These are phyloP conservation scores for Ciconia nigra DNA, from an alignment of 2,797 vertebrate genomes.

Conservation along the genomic window DNA sequence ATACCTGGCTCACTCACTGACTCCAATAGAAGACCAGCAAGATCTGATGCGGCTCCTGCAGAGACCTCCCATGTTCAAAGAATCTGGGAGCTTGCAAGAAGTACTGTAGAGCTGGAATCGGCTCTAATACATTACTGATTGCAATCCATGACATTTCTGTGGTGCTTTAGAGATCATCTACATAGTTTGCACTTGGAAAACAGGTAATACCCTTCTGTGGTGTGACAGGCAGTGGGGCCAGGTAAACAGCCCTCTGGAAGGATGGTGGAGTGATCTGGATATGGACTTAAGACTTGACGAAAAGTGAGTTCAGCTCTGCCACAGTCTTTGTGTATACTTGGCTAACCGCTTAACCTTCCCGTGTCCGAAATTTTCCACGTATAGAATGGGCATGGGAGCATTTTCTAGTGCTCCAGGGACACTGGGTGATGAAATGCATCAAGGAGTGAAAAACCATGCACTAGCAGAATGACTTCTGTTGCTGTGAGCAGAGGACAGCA, in stretches of 20 bases:
- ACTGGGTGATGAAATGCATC: neutral
- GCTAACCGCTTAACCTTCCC: neutral
- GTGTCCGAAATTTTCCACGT: neutral
- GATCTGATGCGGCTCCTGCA: neutral
- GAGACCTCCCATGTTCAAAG: slow-evolving; percentile 14
- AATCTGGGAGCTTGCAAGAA: neutral
- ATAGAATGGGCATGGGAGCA: neutral
- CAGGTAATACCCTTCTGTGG: neutral
- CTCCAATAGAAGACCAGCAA: slow-evolving; percentile 34
- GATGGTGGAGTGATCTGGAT: neutral
- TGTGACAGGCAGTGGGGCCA: neutral
- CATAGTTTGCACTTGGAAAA: neutral
- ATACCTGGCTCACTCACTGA: neutral
- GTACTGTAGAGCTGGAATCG: neutral
- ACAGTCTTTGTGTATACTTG: neutral
- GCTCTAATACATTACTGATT: neutral
- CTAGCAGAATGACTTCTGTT: neutral
- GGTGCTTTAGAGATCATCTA: neutral
- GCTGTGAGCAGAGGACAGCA: neutral
- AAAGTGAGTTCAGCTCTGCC: neutral
- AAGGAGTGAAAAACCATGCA: neutral
- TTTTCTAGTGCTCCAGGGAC: neutral
- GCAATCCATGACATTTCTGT: neutral
- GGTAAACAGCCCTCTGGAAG: neutral
- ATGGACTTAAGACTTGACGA: neutral